phyloP scores from a whole-genome alignment of 1,140 invertebrate species.

The Tribolium madens region DNA sequence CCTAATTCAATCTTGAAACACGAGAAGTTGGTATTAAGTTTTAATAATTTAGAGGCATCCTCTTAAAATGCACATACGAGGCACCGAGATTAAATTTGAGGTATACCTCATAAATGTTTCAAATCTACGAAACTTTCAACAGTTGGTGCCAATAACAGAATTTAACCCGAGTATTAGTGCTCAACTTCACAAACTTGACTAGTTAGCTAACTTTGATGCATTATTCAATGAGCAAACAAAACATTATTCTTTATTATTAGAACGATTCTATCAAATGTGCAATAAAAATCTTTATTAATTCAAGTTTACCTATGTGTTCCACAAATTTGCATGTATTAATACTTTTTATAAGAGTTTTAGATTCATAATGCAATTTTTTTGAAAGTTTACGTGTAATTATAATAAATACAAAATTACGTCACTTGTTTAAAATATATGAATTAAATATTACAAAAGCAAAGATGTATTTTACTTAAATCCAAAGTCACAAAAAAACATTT shows the following conservation, averaged over 20 bases:
- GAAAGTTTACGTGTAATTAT: too few relatives aligned
- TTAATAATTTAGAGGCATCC: not conserved
- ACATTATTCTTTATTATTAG: not conserved
- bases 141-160: constrained; percentile 34
- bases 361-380: too few relatives aligned
- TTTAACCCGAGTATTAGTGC: not conserved
- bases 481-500: too few relatives aligned
- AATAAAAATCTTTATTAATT: constrained; percentile 29
- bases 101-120: constrained; percentile 19
- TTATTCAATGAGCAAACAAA: constrained; percentile 7
- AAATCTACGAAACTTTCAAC: constrained; percentile 15
- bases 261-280: not conserved
- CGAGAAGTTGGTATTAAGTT: constrained; percentile 4
- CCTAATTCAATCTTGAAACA: not conserved
- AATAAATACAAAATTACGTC: too few relatives aligned
- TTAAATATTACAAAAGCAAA: too few relatives aligned
- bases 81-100: constrained; percentile 21
- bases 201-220: constrained; percentile 22
- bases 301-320: not conserved
- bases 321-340: not conserved
- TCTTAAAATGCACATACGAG: constrained; percentile 16
- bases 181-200: constrained; percentile 20
- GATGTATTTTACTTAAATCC: too few relatives aligned
- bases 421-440: too few relatives aligned
- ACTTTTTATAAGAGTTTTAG: too few relatives aligned